Evolutionary conservation across 2,888 invertebrate genomes (phyloP), one percentile per base, ranked within the genome.

Genomic region (Standfussiana lucernea): DNA sequence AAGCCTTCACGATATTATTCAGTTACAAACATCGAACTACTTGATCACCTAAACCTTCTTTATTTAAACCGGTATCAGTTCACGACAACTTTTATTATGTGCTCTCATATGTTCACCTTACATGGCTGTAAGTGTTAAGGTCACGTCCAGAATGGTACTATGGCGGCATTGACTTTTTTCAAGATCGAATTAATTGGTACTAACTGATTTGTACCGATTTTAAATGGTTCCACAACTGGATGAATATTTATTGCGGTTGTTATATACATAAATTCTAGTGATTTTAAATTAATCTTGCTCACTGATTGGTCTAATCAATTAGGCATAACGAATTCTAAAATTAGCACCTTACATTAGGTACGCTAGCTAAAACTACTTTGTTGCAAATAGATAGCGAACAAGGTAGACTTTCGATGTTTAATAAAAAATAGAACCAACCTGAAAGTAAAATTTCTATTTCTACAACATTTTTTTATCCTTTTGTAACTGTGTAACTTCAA

Each of bases 1-100:
- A 93, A 94, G 91, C 94, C 94, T 94, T 94, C 93, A 91, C 91
- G 90, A 91, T 89, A 91, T 91, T 93, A 93, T 93, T 92, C 89
- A 90, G 92, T 92, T 93, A 92, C 93, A 91, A 86, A 86, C 86
- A 89, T 87, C 88, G 88, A 86, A 89, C 89, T 89, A 92, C 91
- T 90, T 90, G 91, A 92, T 87, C 91, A 92, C 91, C 91, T 90
- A 92, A 91, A 91, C 91, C 91, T 92, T 92, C 89, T 91, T 77
- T 80, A 85, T 35, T 80, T 59, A 73, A 81, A 88, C 86, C 78
- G 79, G 86, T 87, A 88, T 76, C 74, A 68, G 69, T 73, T 69
- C 59, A 75, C 75, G 59, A 78, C 84, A 67, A 80, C 84, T 80
- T 84, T 77, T 82, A 75, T 86, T 69, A 61, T 50, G 72, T 64